A percentile compares a stretch with the other conserved stretches of the same genome.
These are phyloP conservation scores for Sternarchorhynchus goeldii DNA, from an alignment of 2,797 vertebrate genomes.

Conservation along the genomic window DNA sequence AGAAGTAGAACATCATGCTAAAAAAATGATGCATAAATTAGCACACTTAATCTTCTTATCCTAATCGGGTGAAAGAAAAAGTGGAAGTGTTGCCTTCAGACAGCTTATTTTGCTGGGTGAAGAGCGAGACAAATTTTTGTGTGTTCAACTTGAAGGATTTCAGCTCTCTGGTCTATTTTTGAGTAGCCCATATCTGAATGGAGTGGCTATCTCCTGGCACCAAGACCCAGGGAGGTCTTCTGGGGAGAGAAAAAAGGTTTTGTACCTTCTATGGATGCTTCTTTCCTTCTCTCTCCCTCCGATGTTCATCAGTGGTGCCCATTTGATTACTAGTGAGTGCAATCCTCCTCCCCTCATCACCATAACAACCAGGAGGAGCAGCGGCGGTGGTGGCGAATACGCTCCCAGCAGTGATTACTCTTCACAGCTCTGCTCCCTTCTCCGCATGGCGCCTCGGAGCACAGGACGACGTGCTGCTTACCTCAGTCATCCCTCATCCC, in stretches of 20 bases:
- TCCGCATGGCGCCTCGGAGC: conserved; percentile 24
- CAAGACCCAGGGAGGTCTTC: neutral
- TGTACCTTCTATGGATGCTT: neutral
- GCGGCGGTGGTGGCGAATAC: conserved; percentile 10
- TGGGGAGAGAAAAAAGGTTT: neutral
- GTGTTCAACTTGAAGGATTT: neutral
- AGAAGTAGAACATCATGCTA: conserved; percentile 25
- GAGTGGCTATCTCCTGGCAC: neutral
- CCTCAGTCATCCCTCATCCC: conserved; percentile 13
- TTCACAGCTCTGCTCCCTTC: conserved; percentile 10
- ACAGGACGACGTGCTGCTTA: conserved; percentile 25
- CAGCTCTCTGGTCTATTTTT: too few relatives aligned
- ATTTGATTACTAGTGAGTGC: conserved; percentile 45
- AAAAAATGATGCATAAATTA: conserved; percentile 14
- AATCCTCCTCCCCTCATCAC: conserved; percentile 35
- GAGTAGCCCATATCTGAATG: neutral
- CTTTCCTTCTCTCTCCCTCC: neutral
- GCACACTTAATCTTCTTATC: conserved; percentile 30
- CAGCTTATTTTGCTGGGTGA: conserved; percentile 15
- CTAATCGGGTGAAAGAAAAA: conserved; percentile 38
- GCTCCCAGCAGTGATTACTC: conserved; percentile 44
- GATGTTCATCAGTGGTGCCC: conserved; percentile 33
- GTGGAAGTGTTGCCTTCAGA: conserved; percentile 32
- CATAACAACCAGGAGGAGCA: conserved; percentile 46
- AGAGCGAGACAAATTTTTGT: neutral